Evolutionary conservation across 2,888 invertebrate species (phyloP), one percentile per base, ranked within the genome.

Genomic region (Trissoscelio sp.): DNA sequence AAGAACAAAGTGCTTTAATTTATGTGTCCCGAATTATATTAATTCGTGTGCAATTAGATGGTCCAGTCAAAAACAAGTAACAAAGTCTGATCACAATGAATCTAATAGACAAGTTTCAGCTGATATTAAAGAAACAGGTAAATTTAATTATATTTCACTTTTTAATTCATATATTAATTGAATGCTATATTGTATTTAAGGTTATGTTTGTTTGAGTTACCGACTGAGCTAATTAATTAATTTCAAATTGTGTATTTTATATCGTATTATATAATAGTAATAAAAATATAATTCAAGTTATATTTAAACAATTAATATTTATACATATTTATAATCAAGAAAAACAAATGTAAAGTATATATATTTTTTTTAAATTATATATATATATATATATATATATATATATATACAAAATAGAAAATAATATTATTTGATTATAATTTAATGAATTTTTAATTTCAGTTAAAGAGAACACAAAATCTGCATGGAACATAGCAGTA

Each of bases 401-500:
- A n/a, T n/a, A n/a, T n/a, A n/a, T n/a, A n/a, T n/a, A n/a, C n/a
- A n/a, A n/a, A n/a, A n/a, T n/a, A n/a, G n/a, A n/a, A n/a, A n/a
- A n/a, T n/a, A n/a, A n/a, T n/a, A 37, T 48, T 6, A 12, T 48
- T 46, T 24, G 58, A 34, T 70, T 22, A 22, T 46, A 3, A 24
- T 48, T n/a, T 2, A 39, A 39, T 39, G 14, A 39, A 42, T 42
- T 44, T 7, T 16, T 24, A 7, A 85, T 87, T 79, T 28, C 93
- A 94, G 96, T 96, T 1, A 97, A 97, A 91, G 97, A 98, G 92
- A 96, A 96, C 12, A 96, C 97, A 1, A 97, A 97, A 92, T 97
- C 97, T 83, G 95, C 94, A 1, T 96, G 96, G 6, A 98, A 98
- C 88, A 93, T 96, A 85, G 95, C 95, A 11, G 94, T 98, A 1